Evolutionary conservation across 2,113 vertebrate genomes (phyloP).

Genomic region (Protomyctophum bolini): DNA sequence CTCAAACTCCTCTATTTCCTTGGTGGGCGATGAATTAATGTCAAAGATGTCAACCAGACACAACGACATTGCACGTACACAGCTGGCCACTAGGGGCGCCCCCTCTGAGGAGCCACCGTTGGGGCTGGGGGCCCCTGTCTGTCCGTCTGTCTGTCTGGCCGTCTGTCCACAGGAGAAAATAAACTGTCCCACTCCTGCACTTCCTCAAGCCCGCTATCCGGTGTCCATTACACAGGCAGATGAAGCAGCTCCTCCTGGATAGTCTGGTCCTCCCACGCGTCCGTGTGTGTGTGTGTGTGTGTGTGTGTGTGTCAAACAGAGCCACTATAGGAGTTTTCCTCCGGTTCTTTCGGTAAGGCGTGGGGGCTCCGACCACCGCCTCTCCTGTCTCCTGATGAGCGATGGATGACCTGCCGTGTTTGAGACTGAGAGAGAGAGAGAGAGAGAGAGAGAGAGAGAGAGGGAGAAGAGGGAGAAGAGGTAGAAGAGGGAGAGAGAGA

Average conservation of each 20-base stretch:
- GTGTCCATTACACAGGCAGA: not conserved
- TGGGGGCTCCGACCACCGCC: too few relatives aligned
- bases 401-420: too few relatives aligned
- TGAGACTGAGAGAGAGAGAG: not conserved
- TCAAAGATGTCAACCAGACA: slow-evolving; percentile 64
- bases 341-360: too few relatives aligned
- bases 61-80: slow-evolving; percentile 47
- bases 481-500: not conserved
- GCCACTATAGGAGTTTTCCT: too few relatives aligned
- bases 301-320: too few relatives aligned
- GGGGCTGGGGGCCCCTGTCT: not conserved
- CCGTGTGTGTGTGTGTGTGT: too few relatives aligned
- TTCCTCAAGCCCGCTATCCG: not conserved
- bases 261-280: not conserved
- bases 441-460: not conserved
- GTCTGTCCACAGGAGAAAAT: not conserved
- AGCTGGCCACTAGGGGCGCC: slow-evolving; percentile 19
- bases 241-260: too few relatives aligned
- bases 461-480: slow-evolving; percentile 3
- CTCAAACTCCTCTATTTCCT: slow-evolving; percentile 95
- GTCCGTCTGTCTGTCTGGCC: too few relatives aligned
- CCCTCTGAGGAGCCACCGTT: not conserved
- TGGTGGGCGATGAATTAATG: slow-evolving; percentile 88
- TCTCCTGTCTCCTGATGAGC: too few relatives aligned
- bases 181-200: not conserved